Evolutionary conservation across 2,113 vertebrate genomes (phyloP).

Genomic region (Tetraodon nigroviridis): DNA sequence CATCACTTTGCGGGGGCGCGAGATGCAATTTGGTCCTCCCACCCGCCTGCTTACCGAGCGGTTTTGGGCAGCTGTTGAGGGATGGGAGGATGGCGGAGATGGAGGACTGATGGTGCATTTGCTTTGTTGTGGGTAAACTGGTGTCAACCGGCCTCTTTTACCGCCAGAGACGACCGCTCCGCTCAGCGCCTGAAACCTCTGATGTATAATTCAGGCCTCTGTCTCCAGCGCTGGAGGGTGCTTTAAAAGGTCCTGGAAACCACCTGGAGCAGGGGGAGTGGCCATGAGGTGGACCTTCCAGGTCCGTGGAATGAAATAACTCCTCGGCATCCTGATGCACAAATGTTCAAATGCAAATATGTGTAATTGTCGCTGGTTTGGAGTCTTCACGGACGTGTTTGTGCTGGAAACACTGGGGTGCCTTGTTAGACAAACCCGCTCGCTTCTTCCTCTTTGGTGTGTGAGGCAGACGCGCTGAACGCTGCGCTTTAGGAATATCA

Average conservation of each 20-base stretch:
- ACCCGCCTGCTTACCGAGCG: slow-evolving; percentile 62
- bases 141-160: no score
- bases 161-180: slow-evolving; percentile 33
- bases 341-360: no score
- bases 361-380: slow-evolving; percentile 10
- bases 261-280: neutral
- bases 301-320: neutral
- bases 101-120: no score
- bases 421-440: slow-evolving; percentile 65
- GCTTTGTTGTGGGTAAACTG: neutral
- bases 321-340: neutral
- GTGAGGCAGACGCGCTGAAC: slow-evolving; percentile 48
- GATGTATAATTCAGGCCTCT: slow-evolving; percentile 66
- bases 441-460: slow-evolving; percentile 45
- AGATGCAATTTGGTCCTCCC: slow-evolving; percentile 55
- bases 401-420: slow-evolving; percentile 57
- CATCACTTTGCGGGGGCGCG: slow-evolving; percentile 59
- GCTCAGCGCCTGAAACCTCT: slow-evolving; percentile 54
- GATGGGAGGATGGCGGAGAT: neutral
- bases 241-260: slow-evolving; percentile 32
- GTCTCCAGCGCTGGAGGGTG: slow-evolving; percentile 24
- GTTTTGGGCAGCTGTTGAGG: slow-evolving; percentile 46
- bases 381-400: slow-evolving; percentile 62
- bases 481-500: slow-evolving; percentile 63
- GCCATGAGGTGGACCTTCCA: no score